Evolutionary conservation across 2,113 vertebrate species (phyloP), one percentile per base, ranked within the genome.

Genomic region (Ptychochromis oligacanthus): DNA sequence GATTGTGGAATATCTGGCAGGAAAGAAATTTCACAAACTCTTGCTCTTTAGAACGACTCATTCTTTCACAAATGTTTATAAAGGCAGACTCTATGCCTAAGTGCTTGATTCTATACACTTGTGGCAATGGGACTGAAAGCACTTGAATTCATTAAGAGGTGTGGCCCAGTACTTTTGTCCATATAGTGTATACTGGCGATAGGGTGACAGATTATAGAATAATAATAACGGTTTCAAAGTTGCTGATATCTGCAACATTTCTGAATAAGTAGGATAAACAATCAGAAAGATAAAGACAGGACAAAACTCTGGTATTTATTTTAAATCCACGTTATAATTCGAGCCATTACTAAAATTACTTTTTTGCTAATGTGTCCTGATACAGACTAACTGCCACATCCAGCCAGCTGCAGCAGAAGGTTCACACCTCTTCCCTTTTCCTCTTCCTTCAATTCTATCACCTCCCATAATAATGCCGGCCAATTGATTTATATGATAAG

Each of bases 391-490:
- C 75, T 75, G 57, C 34, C 34, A 57, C 34, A 85, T 82, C 65
- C 77, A 81, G 34, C 52, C 86, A 89, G 85, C 81, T 87, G 81
- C 81, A 85, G 26, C 20, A 74, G 36, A 88, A 55, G 12, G 85
- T 86, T n/a, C 65, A 83, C 87, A 75, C 83, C 83, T 81, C 83
- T 84, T 91, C 79, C 88, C 81, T 64, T 86, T 90, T 90, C 90
- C 88, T 86, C 83, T 91, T 89, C 91, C 88, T 87, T 60, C 84
- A 55, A 89, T 89, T 91, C 87, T 89, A 65, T 55, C 86, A 83
- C 80, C 52, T 81, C 86, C 9, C 28, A 26, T 38, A 58, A 75
- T 26, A 0, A 22, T 55, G 36, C 34, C 3, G 46, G 79, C 85
- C 85, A 56, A 57, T 76, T 72, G 85, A 91, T 85, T 78, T 15